These are phyloP conservation scores for Apis laboriosa DNA, from an alignment of 1,140 invertebrate species.

Conservation along the genomic window DNA sequence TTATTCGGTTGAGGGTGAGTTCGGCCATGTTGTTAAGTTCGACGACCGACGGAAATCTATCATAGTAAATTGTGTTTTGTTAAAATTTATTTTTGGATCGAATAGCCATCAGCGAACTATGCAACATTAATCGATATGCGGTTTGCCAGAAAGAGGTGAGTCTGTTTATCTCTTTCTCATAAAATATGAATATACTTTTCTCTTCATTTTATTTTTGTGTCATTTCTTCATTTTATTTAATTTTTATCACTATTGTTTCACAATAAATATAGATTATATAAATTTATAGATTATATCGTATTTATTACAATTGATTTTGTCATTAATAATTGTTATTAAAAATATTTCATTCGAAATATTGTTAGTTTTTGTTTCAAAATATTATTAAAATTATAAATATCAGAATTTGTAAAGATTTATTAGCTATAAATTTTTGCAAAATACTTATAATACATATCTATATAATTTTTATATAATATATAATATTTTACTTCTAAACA, in stretches of 20 bases:
- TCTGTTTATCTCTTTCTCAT: conserved; percentile 39
- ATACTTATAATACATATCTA: neutral
- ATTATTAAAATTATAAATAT: no score
- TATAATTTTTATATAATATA: no score
- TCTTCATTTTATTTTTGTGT: neutral
- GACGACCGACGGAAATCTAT: neutral
- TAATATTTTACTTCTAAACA: no score
- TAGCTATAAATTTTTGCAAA: neutral
- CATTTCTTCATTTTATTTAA: neutral
- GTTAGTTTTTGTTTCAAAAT: no score
- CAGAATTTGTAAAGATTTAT: no score
- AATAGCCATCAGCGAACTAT: conserved; percentile 32
- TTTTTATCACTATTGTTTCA: neutral
- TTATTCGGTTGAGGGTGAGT: conserved; percentile 50
- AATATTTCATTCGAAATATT: no score
- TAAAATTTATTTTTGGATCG: neutral
- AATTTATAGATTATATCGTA: no score
- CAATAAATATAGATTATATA: conserved; percentile 8
- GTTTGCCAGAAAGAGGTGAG: conserved; percentile 47
- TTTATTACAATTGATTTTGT: no score
- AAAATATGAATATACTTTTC: neutral
- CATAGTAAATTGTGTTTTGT: neutral
- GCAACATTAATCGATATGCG: conserved; percentile 54
- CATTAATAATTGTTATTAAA: no score
- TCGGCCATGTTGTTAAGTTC: conserved; percentile 61